These are phyloP conservation scores for Drosophila lini DNA, from an alignment of 1,140 invertebrate genomes.

Conservation along the genomic window DNA sequence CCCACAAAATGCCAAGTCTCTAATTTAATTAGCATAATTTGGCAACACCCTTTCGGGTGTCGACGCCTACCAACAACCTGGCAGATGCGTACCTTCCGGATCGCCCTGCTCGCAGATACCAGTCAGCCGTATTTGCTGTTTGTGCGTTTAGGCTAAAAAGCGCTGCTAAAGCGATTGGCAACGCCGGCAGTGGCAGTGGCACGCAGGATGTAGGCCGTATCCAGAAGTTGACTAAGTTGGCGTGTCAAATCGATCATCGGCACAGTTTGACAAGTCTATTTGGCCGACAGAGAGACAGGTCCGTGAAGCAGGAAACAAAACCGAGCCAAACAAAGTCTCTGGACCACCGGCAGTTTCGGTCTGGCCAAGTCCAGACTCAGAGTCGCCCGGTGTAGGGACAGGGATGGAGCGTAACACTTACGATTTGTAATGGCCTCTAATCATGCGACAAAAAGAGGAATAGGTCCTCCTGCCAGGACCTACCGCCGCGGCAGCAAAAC, in stretches of 20 bases:
- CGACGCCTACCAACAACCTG: conserved; percentile 40
- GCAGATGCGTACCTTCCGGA: conserved; percentile 36
- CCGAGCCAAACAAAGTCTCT: conserved; percentile 13
- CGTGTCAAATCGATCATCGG: conserved; percentile 81
- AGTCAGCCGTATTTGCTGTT: conserved; percentile 13
- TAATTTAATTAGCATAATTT: conserved; percentile 81
- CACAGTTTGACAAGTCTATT: conserved; percentile 81
- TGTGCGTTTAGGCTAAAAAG: conserved; percentile 67
- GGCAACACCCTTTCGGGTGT: conserved; percentile 66
- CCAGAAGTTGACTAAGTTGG: conserved; percentile 74
- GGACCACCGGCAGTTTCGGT: conserved; percentile 57
- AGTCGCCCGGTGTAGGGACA: conserved; percentile 21
- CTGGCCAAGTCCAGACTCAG: conserved; percentile 28
- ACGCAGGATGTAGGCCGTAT: conserved; percentile 31
- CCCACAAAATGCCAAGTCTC: conserved; percentile 14
- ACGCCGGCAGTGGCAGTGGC: conserved; percentile 42
- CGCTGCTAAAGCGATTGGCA: conserved; percentile 78
- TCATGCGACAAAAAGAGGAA: conserved; percentile 64
- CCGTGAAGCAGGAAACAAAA: conserved; percentile 42
- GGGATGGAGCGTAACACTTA: conserved; percentile 73
- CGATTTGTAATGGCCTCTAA: conserved; percentile 80
- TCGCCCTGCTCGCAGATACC: conserved; percentile 2
- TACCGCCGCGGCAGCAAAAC: conserved; percentile 58
- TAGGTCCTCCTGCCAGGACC: conserved; percentile 42
- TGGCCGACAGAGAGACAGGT: conserved; percentile 33